phyloP scores from a whole-genome alignment of 2,888 invertebrate species.

The Chloroclystis v-ata region DNA sequence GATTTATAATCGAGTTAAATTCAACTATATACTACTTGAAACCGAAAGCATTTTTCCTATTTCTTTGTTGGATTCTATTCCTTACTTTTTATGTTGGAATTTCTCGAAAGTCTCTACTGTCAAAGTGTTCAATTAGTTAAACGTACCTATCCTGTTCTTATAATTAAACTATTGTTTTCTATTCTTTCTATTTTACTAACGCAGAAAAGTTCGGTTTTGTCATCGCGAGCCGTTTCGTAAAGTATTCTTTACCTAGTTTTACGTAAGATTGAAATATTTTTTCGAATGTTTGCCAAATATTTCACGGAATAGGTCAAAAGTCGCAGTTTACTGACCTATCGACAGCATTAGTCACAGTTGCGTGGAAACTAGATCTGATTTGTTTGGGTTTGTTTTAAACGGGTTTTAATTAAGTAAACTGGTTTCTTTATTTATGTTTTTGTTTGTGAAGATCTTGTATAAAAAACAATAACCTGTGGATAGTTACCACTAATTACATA shows the following conservation, averaged over 20 bases:
- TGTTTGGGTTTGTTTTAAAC: not conserved
- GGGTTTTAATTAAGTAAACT: not conserved
- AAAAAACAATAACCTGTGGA: too few species aligned
- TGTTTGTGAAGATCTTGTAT: too few species aligned
- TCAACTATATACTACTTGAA: too few species aligned
- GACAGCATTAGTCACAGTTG: constrained; percentile 19
- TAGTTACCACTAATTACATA: too few species aligned
- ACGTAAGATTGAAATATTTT: constrained; percentile 51
- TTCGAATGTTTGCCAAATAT: constrained; percentile 36
- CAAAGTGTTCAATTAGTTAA: too few species aligned
- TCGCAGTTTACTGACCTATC: constrained; percentile 17
- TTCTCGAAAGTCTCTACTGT: too few species aligned
- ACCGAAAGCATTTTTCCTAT: too few species aligned
- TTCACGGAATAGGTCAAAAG: constrained; percentile 38
- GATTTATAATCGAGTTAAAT: too few species aligned
- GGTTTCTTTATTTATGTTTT: too few species aligned
- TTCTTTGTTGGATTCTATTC: too few species aligned
- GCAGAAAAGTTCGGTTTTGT: constrained; percentile 63
- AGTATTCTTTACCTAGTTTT: constrained; percentile 52
- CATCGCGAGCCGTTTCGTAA: constrained; percentile 71
- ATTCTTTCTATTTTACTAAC: constrained; percentile 28
- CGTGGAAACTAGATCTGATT: not conserved
- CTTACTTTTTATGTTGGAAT: too few species aligned
- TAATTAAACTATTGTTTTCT: not conserved
- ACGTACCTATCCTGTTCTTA: too few species aligned